Base-by-base conservation (phyloP, 1,140 invertebrate genomes). In the Aricia agestis region DNA sequence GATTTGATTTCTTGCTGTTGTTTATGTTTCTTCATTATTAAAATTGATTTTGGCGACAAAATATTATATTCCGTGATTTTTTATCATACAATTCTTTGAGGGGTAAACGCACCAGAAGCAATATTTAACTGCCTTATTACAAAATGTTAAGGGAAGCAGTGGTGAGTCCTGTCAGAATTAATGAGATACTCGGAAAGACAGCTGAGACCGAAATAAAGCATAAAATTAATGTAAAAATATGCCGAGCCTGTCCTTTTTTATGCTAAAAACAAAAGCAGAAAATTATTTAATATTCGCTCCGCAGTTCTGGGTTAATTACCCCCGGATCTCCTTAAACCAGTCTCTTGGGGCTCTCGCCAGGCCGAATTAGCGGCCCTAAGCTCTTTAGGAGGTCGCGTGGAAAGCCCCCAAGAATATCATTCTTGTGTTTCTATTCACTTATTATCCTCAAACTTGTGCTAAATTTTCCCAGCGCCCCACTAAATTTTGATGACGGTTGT, bases 281-380 rank as follows among this genome's bases (percentile, higher is more conserved):
- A 63, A 63, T 63, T 63, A 63, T 63, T 19, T 19, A 63, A 63
- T 63, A 63, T 52, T 52, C 45, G 2, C 9, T 5, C 59, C 59
- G 59, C 59, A 25, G 19, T 63, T 63, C 59, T 18, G 19, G 59
- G 59, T 63, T 63, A 63, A 63, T 63, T 63, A 63, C 17, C 59
- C 59, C 59, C 25, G 18, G 59, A 63, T 6, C 17, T 63, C 58
- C 18, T 59, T 59, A 59, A 59, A 19, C 59, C 59, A 63, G 59
- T 18, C 59, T 19, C 19, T 63, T 25, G 59, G 59, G 59, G 18
- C 59, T 11, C 19, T 63, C 59, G 18, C 17, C 59, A 11, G 59
- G 9, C 59, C 6, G 11, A 63, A 63, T 63, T 63, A 63, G 59
- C 18, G 18, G 19, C 19, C 59, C 59, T 63, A 63, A 63, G 59